Percentiles rank a stretch among this genome's conserved stretches.
These are phyloP conservation scores for Eulemur mongoz DNA, from an alignment of 2,797 vertebrate species.

Conservation along the genomic window DNA sequence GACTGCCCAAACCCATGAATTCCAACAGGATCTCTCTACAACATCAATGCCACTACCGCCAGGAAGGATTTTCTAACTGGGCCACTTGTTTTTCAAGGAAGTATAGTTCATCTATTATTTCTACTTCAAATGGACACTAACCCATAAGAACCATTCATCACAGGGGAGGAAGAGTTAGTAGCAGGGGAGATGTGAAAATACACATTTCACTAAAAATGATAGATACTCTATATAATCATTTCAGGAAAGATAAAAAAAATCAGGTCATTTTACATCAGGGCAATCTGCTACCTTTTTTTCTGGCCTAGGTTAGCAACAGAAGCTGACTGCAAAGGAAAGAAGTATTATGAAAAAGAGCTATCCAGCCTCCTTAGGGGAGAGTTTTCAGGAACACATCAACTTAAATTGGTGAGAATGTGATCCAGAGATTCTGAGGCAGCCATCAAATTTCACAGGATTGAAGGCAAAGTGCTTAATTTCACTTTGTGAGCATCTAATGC, in stretches of 20 bases:
- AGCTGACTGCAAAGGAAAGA: slow-evolving; percentile 43
- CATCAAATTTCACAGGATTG: slow-evolving; percentile 48
- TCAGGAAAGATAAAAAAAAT: slow-evolving; percentile 44
- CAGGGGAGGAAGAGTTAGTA: background rate
- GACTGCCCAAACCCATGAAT: slow-evolving; percentile 66
- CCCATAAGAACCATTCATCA: background rate
- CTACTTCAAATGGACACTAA: slow-evolving; percentile 4
- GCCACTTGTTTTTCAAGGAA: background rate
- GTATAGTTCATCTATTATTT: slow-evolving; percentile 41
- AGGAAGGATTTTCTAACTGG: slow-evolving; percentile 36
- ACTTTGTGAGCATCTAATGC: slow-evolving; percentile 32
- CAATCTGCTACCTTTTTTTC: background rate
- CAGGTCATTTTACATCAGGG: background rate
- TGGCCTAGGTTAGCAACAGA: background rate
- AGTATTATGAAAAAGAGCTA: slow-evolving; percentile 30
- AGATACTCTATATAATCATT: background rate
- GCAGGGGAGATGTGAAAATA: slow-evolving; percentile 16
- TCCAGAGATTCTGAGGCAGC: slow-evolving; percentile 56
- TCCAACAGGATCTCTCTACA: slow-evolving; percentile 16
- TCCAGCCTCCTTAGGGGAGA: background rate
- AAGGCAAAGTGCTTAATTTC: slow-evolving; percentile 62
- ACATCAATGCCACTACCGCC: background rate
- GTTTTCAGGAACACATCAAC: slow-evolving; percentile 49
- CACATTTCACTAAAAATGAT: slow-evolving; percentile 17
- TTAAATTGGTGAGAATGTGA: background rate